Evolutionary conservation across 1,140 invertebrate species (phyloP).

Genomic region (Arctopsyche grandis): DNA sequence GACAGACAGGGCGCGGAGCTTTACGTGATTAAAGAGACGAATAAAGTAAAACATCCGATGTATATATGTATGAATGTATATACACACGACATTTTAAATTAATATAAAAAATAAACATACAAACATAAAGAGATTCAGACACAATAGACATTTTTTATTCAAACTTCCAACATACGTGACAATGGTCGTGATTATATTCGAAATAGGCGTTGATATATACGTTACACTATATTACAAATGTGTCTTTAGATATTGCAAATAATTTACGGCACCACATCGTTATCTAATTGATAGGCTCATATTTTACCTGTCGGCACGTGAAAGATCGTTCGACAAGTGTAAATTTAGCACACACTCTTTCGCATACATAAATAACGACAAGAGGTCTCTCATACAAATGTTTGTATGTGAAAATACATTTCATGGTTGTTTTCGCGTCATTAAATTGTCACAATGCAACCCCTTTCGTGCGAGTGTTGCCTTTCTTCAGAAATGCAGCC

Average conservation of each 20-base stretch:
- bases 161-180: background rate
- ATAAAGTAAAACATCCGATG: background rate
- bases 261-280: background rate
- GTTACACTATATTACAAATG: background rate
- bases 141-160: no score
- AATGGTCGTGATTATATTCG: conserved; percentile 3
- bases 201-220: conserved; percentile 1
- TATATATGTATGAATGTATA: background rate
- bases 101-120: no score
- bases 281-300: conserved; percentile 9
- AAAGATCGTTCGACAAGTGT: no score
- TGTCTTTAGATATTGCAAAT: background rate
- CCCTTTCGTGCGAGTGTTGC: background rate
- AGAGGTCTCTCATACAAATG: background rate
- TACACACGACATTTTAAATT: background rate
- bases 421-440: background rate
- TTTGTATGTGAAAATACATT: background rate
- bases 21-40: conserved; percentile 34
- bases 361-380: background rate
- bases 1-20: conserved; percentile 25
- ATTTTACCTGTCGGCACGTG: background rate
- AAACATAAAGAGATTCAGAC: no score
- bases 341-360: background rate
- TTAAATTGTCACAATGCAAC: background rate
- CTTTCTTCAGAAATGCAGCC: background rate